These are phyloP conservation scores for Thalassaphorura encarpata DNA, from an alignment of 1,140 invertebrate genomes.

Conservation along the genomic window DNA sequence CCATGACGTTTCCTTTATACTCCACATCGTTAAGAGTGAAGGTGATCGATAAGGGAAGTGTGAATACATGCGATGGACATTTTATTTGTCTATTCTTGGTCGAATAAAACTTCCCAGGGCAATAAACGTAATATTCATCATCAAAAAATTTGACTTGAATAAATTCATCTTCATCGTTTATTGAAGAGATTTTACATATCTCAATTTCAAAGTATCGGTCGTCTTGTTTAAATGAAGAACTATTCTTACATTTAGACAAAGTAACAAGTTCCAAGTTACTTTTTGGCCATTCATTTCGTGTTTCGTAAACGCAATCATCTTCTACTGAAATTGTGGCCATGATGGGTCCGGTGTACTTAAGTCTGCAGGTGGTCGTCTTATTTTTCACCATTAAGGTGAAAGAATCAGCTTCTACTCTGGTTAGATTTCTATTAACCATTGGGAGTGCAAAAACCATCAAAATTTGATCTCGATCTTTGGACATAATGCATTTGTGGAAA, in stretches of 20 bases:
- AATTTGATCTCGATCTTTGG: not conserved
- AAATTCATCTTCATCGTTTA: constrained; percentile 2
- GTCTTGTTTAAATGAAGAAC: not conserved
- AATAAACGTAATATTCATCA: constrained; percentile 14
- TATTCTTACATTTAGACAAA: not conserved
- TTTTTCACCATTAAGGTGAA: constrained; percentile 2
- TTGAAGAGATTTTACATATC: not conserved
- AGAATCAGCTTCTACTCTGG: constrained; percentile 8
- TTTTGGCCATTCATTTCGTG: not conserved
- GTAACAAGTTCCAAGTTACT: not conserved
- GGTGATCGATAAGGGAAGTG: constrained; percentile 1
- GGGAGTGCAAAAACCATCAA: constrained; percentile 6
- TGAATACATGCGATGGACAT: constrained; percentile 10
- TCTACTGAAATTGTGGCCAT: not conserved
- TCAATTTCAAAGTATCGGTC: not conserved
- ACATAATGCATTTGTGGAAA: constrained; percentile 3
- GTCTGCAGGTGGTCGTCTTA: not conserved
- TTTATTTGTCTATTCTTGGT: constrained; percentile 1
- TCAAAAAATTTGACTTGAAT: constrained; percentile 9
- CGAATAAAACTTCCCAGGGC: constrained; percentile 1
- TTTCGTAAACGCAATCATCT: constrained; percentile 17
- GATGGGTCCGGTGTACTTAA: constrained; percentile 4
- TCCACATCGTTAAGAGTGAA: constrained; percentile 14
- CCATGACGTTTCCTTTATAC: constrained; percentile 11
- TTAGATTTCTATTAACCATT: not conserved